Percentiles rank a stretch among this genome's conserved stretches.
phyloP scores from a whole-genome alignment of 2,888 invertebrate species.

The Pheosia tremula region DNA sequence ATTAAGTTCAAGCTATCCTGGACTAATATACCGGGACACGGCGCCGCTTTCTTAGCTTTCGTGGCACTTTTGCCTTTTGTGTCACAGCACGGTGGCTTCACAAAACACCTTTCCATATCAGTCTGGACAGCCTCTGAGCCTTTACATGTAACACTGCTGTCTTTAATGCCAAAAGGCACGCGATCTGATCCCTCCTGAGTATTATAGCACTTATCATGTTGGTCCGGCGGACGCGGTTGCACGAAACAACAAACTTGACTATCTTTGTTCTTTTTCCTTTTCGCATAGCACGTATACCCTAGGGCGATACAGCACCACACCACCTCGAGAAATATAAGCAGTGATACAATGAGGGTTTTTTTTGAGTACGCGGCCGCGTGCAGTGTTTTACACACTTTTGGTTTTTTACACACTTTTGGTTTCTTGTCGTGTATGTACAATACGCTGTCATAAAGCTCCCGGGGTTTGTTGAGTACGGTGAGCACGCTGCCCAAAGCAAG shows the following conservation, averaged over 20 bases:
- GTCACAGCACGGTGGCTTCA: background rate
- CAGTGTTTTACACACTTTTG: constrained; percentile 23
- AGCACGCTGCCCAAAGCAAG: constrained; percentile 79
- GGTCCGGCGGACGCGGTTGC: background rate
- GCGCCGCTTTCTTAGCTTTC: background rate
- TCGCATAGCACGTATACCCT: constrained; percentile 30
- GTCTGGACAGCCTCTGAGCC: background rate
- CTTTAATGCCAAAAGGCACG: background rate
- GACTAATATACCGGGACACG: background rate
- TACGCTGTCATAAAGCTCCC: constrained; percentile 18
- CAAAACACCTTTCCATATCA: no score
- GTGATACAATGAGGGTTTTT: constrained; percentile 48
- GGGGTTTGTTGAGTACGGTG: constrained; percentile 51
- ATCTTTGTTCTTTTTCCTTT: constrained; percentile 27
- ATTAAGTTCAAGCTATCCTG: background rate
- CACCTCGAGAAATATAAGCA: constrained; percentile 57
- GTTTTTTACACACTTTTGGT: constrained; percentile 19
- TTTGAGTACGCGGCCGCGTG: constrained; percentile 43
- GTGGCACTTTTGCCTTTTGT: background rate
- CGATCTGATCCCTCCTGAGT: background rate
- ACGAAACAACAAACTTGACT: constrained; percentile 27
- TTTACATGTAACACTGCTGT: background rate
- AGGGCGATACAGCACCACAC: constrained; percentile 57
- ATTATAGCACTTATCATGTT: background rate
- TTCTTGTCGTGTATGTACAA: constrained; percentile 16